Conservation (phyloP, 2,797 vertebrate species). For the Mus spretus region DNA sequence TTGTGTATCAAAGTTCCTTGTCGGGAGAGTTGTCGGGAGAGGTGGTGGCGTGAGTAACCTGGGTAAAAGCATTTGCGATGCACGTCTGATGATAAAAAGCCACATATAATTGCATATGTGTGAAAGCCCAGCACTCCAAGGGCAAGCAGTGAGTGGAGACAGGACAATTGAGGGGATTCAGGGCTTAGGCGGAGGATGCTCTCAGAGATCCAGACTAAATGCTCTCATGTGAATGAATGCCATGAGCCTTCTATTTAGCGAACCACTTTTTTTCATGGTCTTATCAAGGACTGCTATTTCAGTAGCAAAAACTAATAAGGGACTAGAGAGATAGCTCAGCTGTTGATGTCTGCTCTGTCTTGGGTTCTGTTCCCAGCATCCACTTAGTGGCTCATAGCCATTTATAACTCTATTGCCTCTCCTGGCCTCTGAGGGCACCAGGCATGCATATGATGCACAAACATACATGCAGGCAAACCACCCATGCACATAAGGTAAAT, state of each 20-base stretch:
- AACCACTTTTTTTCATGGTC: neutral
- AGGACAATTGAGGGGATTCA: neutral
- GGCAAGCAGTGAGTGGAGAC: neutral
- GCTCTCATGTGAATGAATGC: neutral
- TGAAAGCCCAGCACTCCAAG: neutral
- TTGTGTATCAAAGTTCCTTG: neutral
- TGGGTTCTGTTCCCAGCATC: neutral
- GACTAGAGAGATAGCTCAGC: neutral
- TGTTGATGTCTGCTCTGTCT: neutral
- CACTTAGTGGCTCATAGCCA: neutral
- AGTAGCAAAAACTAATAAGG: neutral
- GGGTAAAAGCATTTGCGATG: neutral
- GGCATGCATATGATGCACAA: neutral
- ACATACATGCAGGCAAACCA: neutral
- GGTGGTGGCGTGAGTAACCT: too few relatives aligned
- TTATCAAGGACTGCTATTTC: neutral
- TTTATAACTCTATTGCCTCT: neutral
- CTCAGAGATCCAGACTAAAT: neutral
- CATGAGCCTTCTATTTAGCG: neutral
- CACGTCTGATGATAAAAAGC: neutral
- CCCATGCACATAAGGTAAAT: neutral
- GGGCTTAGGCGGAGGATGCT: neutral
- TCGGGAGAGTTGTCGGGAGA: too few relatives aligned
- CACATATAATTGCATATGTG: neutral
- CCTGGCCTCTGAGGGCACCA: neutral